Evolutionary conservation across 2,113 vertebrate genomes (phyloP), one percentile per base, ranked within the genome.

Genomic region (Agelaius tricolor): DNA sequence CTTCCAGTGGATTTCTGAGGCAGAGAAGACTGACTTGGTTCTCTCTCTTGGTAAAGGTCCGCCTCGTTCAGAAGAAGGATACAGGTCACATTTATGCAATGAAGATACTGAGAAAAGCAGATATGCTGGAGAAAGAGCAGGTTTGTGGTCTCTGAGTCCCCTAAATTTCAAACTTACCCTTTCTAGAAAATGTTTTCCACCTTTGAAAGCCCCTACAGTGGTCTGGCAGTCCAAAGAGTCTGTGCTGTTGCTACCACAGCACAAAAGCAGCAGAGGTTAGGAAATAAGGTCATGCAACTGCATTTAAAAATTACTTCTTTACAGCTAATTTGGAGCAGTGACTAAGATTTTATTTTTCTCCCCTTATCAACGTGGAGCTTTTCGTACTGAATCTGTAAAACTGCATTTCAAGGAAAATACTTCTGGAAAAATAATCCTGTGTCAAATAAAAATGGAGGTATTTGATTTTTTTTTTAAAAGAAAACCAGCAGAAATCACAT

Each of bases 91-190:
- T 99, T 97, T 99, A 99, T 69, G 99, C 99, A 96, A 99, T 99
- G 99, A 99, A 99, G 97, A 99, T 99, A 92, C 72, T 99, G 67
- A 98, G 99, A 52, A 99, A 99, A 98, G 98, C 99, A 20, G 99
- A 99, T 96, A 99, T 99, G 99, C 97, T 99, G 92, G 99, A 99
- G 92, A 99, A 99, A 74, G 99, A 99, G 49, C 99, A 99, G 98
- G 99, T 99, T 84, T 54, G 94, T 76, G 39, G 44, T 49, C 39
- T 76, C 6, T 14, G n/a, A 41, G 4, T 16, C 21, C 39, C 33
- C 22, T 84, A 28, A n/a, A 55, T 74, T 62, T 75, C 41, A 35
- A 52, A 55, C 4, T 63, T 75, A 23, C 0, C 3, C 44, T 61
- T 7, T 43, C 37, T 47, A 69, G 75, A 69, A 75, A 77, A 4